Percentiles rank a stretch among this genome's conserved stretches.
phyloP scores from a whole-genome alignment of 1,140 invertebrate genomes.

The Psix sp. region DNA sequence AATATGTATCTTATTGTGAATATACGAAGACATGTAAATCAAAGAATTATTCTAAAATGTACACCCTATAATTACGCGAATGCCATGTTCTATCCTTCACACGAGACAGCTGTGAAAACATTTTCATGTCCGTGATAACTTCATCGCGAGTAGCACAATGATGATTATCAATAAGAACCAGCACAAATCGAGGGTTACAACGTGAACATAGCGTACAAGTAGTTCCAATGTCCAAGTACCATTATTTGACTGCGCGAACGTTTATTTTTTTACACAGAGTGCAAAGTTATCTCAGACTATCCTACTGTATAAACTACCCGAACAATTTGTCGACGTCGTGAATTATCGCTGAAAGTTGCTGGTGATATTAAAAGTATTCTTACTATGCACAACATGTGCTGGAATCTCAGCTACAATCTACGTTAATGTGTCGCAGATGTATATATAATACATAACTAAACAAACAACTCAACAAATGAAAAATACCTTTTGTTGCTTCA shows the following conservation, averaged over 20 bases:
- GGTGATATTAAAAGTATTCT: constrained; percentile 25
- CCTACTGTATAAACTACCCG: constrained; percentile 29
- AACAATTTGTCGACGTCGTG: constrained; percentile 18
- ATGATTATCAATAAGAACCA: constrained; percentile 46
- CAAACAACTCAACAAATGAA: constrained; percentile 31
- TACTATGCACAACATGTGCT: constrained; percentile 18
- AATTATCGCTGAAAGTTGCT: constrained; percentile 24
- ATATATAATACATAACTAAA: too few relatives aligned
- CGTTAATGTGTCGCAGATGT: too few relatives aligned
- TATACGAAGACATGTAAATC: too few relatives aligned
- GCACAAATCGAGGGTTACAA: constrained; percentile 22
- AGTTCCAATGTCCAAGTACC: constrained; percentile 36
- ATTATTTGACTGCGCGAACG: constrained; percentile 61
- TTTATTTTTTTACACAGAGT: constrained; percentile 73
- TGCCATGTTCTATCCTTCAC: constrained; percentile 33
- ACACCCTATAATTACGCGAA: too few relatives aligned
- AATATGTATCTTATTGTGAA: too few relatives aligned
- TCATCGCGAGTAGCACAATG: constrained; percentile 55
- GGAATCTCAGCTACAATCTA: constrained; percentile 29
- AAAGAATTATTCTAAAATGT: constrained; percentile 14
- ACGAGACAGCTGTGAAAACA: constrained; percentile 45
- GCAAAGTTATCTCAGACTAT: constrained; percentile 68
- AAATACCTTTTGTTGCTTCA: constrained; percentile 37
- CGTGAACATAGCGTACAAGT: constrained; percentile 29
- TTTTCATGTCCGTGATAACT: constrained; percentile 66